Evolutionary conservation across 2,888 invertebrate species (phyloP), one percentile per base, ranked within the genome.

Genomic region (Eupithecia pulchellata): DNA sequence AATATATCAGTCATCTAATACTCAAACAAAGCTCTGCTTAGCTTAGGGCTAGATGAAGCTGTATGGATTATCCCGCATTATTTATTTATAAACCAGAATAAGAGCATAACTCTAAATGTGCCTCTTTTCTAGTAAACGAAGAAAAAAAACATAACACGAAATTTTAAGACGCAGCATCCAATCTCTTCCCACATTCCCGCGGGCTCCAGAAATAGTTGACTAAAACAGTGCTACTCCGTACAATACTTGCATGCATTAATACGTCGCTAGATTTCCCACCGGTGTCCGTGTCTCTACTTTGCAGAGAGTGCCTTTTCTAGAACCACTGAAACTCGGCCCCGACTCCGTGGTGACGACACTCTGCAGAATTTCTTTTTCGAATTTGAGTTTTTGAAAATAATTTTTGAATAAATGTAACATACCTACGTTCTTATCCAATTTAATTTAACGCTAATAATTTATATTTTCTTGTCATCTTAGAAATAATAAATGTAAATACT

Each of bases 191-290:
- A 29, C 29, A 52, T 25, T 25, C 57, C 57, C 57, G 17, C 17
- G 57, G 17, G 47, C 52, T 64, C n/a, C 64, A 34, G 64, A 64
- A 52, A 64, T 52, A 52, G 57, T 57, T 29, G 34, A n/a, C 39
- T 39, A 58, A 66, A 66, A 65, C 65, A 65, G 57, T 14, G 57
- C 57, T 29, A 25, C 39, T 58, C 57, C 25, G 52, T 64, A 67
- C 69, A 71, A 64, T 64, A 68, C 68, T 64, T 64, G 68, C 66
- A 73, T 71, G 69, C 69, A 74, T 71, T 74, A 71, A 65, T 71
- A 61, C 68, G 34, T 61, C 66, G 64, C 13, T 25, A 74, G 74
- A 74, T 74, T 74, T 74, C 74, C 72, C 74, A 34, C 27, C 42
- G 69, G 74, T 25, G 36, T 8, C 32, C n/a, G 57, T 66, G 71